Evolutionary conservation across 2,888 invertebrate genomes (phyloP).

Genomic region (Cryptocephalus moraei): DNA sequence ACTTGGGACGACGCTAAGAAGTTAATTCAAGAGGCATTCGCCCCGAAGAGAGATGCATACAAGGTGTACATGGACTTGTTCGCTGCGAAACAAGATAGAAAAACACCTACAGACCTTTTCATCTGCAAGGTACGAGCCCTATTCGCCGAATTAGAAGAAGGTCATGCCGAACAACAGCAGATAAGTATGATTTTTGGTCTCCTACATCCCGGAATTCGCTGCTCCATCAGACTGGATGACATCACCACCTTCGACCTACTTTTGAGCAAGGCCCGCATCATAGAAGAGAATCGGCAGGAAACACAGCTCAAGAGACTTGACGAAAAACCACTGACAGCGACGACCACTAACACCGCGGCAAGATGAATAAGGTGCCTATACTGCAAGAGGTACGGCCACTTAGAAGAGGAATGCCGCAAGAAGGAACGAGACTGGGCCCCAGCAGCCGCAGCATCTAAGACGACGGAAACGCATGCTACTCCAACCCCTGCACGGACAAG

Average conservation of each 20-base stretch:
- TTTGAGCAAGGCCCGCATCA: background rate
- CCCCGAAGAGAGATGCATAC: no score
- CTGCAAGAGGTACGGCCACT: background rate
- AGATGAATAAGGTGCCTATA: background rate
- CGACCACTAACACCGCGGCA: background rate
- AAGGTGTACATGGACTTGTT: no score
- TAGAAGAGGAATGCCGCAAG: background rate
- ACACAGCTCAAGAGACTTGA: background rate
- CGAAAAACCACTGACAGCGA: background rate
- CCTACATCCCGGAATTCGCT: no score
- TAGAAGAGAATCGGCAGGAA: background rate
- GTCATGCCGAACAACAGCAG: no score
- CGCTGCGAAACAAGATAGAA: no score
- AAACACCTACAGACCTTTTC: no score
- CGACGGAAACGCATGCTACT: background rate
- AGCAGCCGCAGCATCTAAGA: background rate
- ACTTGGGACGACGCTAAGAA: no score
- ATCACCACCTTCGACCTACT: background rate
- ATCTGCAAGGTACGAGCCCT: no score
- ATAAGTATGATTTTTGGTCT: no score
- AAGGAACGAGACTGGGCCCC: background rate
- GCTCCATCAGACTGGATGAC: background rate
- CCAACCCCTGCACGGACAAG: background rate
- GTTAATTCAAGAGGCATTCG: no score
- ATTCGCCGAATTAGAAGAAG: no score